These are phyloP conservation scores for Amphiura filiformis DNA, from an alignment of 35 echinoderm and acorn worm genomes.

Conservation along the genomic window DNA sequence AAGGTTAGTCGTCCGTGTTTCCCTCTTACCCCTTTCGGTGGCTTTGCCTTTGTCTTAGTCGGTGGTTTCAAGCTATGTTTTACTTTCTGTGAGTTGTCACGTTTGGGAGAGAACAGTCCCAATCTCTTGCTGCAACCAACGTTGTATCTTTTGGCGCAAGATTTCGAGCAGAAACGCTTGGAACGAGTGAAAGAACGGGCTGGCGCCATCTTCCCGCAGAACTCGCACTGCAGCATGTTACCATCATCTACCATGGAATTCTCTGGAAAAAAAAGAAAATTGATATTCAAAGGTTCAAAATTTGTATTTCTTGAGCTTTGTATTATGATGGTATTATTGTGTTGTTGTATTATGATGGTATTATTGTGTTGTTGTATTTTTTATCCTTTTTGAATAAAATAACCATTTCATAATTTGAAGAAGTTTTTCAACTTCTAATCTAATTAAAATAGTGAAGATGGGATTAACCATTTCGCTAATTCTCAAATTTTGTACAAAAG, in stretches of 20 bases:
- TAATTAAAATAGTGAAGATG: no score
- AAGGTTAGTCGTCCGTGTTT: constrained; percentile 88
- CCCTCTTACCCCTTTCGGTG: constrained; percentile 78
- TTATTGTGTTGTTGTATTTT: no score
- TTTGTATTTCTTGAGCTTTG: no score
- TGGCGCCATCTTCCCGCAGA: constrained; percentile 90
- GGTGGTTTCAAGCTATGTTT: constrained; percentile 84
- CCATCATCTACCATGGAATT: not conserved
- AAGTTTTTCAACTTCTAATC: no score
- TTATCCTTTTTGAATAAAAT: no score
- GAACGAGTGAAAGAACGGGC: constrained; percentile 91
- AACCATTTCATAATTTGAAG: no score
- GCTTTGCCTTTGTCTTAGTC: constrained; percentile 62
- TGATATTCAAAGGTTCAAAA: no score
- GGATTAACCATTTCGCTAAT: no score
- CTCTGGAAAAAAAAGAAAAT: not conserved
- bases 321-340: no score
- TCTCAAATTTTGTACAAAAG: no score
- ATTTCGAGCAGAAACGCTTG: constrained; percentile 95
- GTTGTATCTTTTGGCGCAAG: constrained; percentile 96
- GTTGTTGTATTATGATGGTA: no score
- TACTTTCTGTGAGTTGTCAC: constrained; percentile 56
- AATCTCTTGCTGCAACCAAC: constrained; percentile 92
- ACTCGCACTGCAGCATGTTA: constrained; percentile 76
- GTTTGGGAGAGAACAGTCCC: constrained; percentile 79